Conservation (phyloP, 2,888 invertebrate genomes). For the Lissonota sp. region DNA sequence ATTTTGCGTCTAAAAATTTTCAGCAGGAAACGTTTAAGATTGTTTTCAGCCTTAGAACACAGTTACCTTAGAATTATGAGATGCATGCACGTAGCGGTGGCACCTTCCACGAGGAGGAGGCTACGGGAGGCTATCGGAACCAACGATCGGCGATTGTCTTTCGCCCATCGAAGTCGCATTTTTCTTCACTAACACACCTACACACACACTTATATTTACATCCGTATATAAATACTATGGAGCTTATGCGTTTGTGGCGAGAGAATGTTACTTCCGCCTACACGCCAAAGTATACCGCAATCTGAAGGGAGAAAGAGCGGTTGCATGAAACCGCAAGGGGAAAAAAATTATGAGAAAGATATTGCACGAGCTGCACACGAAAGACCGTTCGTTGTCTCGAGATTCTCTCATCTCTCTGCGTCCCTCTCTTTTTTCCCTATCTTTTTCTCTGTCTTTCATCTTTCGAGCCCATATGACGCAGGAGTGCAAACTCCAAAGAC, state of each 20-base stretch:
- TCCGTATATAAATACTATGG: slow-evolving; percentile 6
- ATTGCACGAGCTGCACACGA: slow-evolving; percentile 24
- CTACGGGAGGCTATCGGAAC: slow-evolving; percentile 64
- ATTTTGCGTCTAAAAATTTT: neutral
- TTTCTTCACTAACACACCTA: slow-evolving; percentile 27
- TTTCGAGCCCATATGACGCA: slow-evolving; percentile 47
- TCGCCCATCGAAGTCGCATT: slow-evolving; percentile 59
- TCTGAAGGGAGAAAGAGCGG: slow-evolving; percentile 28
- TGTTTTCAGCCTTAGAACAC: slow-evolving; percentile 1
- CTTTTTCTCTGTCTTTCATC: neutral
- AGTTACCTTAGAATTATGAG: slow-evolving; percentile 34
- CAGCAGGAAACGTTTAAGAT: neutral
- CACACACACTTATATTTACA: slow-evolving; percentile 5
- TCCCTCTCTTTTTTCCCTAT: slow-evolving; percentile 18
- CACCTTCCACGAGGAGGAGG: slow-evolving; percentile 43
- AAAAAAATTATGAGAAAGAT: slow-evolving; percentile 47
- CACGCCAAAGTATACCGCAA: slow-evolving; percentile 47
- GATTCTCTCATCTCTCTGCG: slow-evolving; percentile 42
- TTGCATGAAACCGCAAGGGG: slow-evolving; percentile 43
- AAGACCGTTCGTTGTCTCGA: slow-evolving; percentile 50
- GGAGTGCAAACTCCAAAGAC: slow-evolving; percentile 48
- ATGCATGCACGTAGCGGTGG: slow-evolving; percentile 19
- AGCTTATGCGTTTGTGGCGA: slow-evolving; percentile 21
- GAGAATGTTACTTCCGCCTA: slow-evolving; percentile 64
- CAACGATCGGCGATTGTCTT: slow-evolving; percentile 66